phyloP scores from a whole-genome alignment of 2,797 vertebrate genomes.

The Antennarius maculatus region DNA sequence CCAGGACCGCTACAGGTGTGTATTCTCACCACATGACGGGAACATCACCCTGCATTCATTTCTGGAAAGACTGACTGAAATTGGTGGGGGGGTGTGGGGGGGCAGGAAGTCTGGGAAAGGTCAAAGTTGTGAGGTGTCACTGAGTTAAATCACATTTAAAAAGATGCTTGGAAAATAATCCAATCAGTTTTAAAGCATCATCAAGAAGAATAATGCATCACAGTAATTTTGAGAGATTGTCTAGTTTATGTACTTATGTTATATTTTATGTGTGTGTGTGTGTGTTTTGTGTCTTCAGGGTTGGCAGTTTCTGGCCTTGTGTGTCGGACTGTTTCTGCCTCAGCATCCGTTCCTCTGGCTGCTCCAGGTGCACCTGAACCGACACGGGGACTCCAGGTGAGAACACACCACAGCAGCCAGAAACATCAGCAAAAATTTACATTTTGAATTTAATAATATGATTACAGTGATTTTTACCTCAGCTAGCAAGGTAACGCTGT shows the following conservation, averaged over 20 bases:
- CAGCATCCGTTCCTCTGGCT: slow-evolving; percentile 96
- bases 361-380: slow-evolving; percentile 91
- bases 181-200: background rate
- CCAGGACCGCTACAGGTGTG: slow-evolving; percentile 91
- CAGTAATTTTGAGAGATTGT: too few species aligned
- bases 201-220: too few species aligned
- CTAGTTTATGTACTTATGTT: background rate
- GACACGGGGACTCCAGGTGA: slow-evolving; percentile 92
- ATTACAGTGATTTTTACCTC: background rate
- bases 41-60: slow-evolving; percentile 3
- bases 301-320: slow-evolving; percentile 96
- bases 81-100: too few species aligned
- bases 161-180: background rate
- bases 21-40: slow-evolving; percentile 56
- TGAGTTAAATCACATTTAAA: background rate
- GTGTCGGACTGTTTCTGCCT: slow-evolving; percentile 93
- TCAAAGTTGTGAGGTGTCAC: too few species aligned
- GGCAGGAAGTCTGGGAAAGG: too few species aligned
- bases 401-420: slow-evolving; percentile 1
- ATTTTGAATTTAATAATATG: background rate
- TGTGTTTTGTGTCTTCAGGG: slow-evolving; percentile 78
- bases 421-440: background rate
- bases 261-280: slow-evolving; percentile 3
- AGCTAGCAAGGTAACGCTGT: too few species aligned
- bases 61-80: background rate